phyloP scores from a whole-genome alignment of 2,797 vertebrate genomes.

The Spinus pinus region DNA sequence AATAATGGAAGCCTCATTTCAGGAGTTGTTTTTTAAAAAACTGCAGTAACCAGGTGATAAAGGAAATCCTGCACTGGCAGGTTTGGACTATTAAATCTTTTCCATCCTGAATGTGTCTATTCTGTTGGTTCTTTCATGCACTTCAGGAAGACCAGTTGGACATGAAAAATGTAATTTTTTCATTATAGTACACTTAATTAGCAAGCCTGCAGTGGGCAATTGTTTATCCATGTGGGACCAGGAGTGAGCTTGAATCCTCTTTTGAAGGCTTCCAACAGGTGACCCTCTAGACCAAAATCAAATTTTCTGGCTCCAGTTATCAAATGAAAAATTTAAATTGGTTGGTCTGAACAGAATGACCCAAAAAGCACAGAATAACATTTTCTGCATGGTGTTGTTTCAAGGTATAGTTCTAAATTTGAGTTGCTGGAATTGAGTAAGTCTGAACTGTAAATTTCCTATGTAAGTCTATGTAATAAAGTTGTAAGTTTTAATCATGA shows the following conservation, averaged over 20 bases:
- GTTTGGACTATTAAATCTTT: neutral
- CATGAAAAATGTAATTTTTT: neutral
- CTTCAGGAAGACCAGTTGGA: neutral
- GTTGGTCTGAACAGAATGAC: neutral
- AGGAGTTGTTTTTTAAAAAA: neutral
- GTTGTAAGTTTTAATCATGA: neutral
- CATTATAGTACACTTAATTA: neutral
- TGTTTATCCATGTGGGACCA: neutral
- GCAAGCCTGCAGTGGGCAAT: neutral
- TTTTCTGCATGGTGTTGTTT: neutral
- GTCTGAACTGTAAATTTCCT: neutral
- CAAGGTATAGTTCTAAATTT: neutral
- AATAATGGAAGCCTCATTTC: neutral
- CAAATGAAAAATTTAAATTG: neutral
- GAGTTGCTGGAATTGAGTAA: neutral
- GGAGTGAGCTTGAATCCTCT: neutral
- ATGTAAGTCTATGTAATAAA: neutral
- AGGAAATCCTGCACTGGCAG: neutral
- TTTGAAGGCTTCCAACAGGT: neutral
- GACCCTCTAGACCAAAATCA: neutral
- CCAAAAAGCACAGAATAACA: neutral
- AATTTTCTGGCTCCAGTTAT: neutral
- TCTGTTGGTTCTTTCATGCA: neutral
- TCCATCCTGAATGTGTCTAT: neutral
- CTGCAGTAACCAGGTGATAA: neutral